A percentile compares a stretch with the other conserved stretches of the same genome.
Conservation (phyloP, 1,140 invertebrate genomes). For the Cardiocondyla obscurior region DNA sequence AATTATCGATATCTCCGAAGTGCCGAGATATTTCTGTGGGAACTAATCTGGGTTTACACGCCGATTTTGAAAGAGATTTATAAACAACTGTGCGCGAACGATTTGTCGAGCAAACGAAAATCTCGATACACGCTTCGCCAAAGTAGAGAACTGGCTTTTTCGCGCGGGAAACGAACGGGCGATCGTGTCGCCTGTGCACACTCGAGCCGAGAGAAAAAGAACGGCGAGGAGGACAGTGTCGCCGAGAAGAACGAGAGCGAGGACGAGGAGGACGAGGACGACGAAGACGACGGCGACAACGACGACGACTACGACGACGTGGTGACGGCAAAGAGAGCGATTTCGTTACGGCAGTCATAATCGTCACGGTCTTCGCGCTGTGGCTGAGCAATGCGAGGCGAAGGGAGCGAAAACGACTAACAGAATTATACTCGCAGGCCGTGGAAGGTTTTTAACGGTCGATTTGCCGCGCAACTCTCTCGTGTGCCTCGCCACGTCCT, state of each 20-base stretch:
- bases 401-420: slow-evolving; percentile 72
- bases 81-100: neutral
- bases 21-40: slow-evolving; percentile 12
- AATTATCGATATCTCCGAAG: neutral
- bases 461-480: slow-evolving; percentile 75
- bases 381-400: slow-evolving; percentile 7
- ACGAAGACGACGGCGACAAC: neutral
- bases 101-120: neutral
- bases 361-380: slow-evolving; percentile 63
- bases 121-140: neutral
- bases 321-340: slow-evolving; percentile 51
- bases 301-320: slow-evolving; percentile 27
- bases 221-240: neutral
- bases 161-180: slow-evolving; percentile 63
- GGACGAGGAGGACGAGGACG: neutral
- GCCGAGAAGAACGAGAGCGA: slow-evolving; percentile 5
- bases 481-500: slow-evolving; percentile 35
- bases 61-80: neutral
- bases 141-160: slow-evolving; percentile 55
- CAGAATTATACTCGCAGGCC: slow-evolving; percentile 79
- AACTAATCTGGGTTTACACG: neutral
- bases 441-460: slow-evolving; percentile 82
- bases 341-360: slow-evolving; percentile 64
- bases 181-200: slow-evolving; percentile 33
- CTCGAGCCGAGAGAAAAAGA: slow-evolving; percentile 22